phyloP scores from a whole-genome alignment of 1,140 invertebrate species.

The Whitmania pigra region DNA sequence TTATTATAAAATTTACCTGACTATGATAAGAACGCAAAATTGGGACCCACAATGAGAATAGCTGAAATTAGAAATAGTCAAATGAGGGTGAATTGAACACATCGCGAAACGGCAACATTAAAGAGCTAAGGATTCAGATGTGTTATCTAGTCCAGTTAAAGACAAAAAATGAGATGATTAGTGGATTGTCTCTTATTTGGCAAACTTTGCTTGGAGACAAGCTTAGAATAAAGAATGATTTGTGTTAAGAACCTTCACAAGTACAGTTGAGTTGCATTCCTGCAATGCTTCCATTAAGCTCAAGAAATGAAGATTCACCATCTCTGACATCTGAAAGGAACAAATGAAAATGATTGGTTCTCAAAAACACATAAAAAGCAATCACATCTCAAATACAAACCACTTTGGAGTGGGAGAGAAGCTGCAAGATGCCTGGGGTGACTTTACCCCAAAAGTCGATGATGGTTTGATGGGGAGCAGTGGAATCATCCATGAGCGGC shows the following conservation, averaged over 20 bases:
- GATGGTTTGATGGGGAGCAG: constrained; percentile 49
- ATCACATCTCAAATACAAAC: constrained; percentile 46
- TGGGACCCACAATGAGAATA: constrained; percentile 59
- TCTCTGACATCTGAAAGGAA: constrained; percentile 69
- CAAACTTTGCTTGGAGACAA: too few relatives aligned
- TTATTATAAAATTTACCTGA: constrained; percentile 49
- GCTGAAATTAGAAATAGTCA: constrained; percentile 31
- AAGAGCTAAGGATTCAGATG: too few relatives aligned
- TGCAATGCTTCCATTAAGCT: constrained; percentile 85
- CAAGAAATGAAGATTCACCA: constrained; percentile 91
- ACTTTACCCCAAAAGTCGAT: constrained; percentile 98
- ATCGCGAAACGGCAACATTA: neutral
- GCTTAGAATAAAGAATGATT: neutral
- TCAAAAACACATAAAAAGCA: neutral
- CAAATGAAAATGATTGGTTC: neutral
- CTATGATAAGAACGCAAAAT: constrained; percentile 75
- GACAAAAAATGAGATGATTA: too few relatives aligned
- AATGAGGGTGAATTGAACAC: neutral
- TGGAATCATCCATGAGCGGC: constrained; percentile 44
- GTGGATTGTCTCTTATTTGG: too few relatives aligned
- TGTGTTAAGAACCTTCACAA: constrained; percentile 45
- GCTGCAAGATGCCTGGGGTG: constrained; percentile 81
- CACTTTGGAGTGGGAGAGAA: constrained; percentile 82
- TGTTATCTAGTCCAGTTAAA: too few relatives aligned
- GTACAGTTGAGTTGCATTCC: constrained; percentile 82